phyloP scores from a whole-genome alignment of 2,888 invertebrate genomes.

The Isoperla grammatica region DNA sequence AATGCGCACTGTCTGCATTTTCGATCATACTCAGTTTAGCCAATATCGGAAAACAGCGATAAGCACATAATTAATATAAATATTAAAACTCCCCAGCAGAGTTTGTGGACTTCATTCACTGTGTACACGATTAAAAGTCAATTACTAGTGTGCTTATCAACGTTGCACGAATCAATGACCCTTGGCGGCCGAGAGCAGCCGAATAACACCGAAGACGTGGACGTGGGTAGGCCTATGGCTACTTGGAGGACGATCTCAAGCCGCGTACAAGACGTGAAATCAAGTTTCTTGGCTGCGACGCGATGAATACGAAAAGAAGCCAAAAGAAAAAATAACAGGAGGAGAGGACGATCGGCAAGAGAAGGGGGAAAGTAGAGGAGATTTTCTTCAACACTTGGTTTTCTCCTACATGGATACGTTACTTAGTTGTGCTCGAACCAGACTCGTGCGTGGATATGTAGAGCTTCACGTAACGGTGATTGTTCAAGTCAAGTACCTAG shows the following conservation, averaged over 20 bases:
- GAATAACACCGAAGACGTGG: background rate
- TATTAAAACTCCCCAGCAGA: too few species aligned
- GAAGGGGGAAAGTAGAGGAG: background rate
- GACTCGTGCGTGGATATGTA: too few species aligned
- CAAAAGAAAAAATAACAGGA: background rate
- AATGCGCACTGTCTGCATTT: too few species aligned
- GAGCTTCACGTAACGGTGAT: too few species aligned
- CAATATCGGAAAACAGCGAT: too few species aligned
- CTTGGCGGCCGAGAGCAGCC: background rate
- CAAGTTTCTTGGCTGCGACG: constrained; percentile 2
- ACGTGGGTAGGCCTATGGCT: constrained; percentile 1
- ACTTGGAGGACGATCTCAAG: background rate
- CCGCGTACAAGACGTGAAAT: background rate
- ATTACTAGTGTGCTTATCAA: background rate
- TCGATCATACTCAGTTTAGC: too few species aligned
- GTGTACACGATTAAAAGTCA: background rate
- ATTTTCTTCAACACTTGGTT: background rate
- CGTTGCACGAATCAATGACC: background rate
- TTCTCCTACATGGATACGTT: background rate
- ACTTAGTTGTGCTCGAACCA: background rate
- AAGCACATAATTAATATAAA: too few species aligned
- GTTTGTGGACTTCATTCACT: too few species aligned
- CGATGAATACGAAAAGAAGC: constrained; percentile 1
- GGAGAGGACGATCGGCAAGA: background rate
- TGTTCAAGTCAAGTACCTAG: too few species aligned